These are phyloP conservation scores for Frankliniella intonsa DNA, from an alignment of 2,888 invertebrate species.

Conservation along the genomic window DNA sequence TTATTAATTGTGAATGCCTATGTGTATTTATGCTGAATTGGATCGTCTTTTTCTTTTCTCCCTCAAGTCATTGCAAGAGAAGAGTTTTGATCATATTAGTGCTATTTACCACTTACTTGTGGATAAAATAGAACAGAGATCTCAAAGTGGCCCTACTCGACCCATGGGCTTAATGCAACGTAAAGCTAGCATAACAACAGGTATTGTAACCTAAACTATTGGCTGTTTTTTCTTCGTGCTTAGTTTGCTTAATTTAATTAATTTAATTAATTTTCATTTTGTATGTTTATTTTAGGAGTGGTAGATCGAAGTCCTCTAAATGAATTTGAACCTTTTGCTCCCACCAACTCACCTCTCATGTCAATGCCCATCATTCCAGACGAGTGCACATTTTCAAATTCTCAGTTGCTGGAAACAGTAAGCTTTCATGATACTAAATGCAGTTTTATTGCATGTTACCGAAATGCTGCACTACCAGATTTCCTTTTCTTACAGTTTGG, in stretches of 20 bases:
- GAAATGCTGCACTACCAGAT: slow-evolving; percentile 26
- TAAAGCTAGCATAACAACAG: slow-evolving; percentile 60
- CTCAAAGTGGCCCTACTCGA: slow-evolving; percentile 39
- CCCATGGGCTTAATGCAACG: slow-evolving; percentile 44
- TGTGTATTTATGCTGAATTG: slow-evolving; percentile 16
- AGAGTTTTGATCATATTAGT: slow-evolving; percentile 86
- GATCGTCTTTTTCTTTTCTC: slow-evolving; percentile 33
- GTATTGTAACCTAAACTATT: slow-evolving; percentile 32
- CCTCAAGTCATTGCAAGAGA: slow-evolving; percentile 70
- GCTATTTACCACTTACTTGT: slow-evolving; percentile 88
- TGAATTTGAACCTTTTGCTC: slow-evolving; percentile 35
- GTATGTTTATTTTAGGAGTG: slow-evolving; percentile 43
- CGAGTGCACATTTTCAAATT: slow-evolving; percentile 40
- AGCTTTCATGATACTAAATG: slow-evolving; percentile 29
- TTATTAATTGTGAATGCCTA: slow-evolving; percentile 16
- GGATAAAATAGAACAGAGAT: slow-evolving; percentile 65
- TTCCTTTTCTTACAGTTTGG: slow-evolving; percentile 49
- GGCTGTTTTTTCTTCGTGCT: background rate
- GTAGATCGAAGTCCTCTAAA: slow-evolving; percentile 53
- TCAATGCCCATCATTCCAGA: slow-evolving; percentile 54
- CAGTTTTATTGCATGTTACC: slow-evolving; percentile 18
- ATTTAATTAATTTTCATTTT: background rate
- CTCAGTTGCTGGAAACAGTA: slow-evolving; percentile 60
- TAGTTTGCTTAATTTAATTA: slow-evolving; percentile 23
- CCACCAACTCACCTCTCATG: slow-evolving; percentile 47